phyloP scores from a whole-genome alignment of 2,888 invertebrate genomes.

The Dryobotodes eremita region DNA sequence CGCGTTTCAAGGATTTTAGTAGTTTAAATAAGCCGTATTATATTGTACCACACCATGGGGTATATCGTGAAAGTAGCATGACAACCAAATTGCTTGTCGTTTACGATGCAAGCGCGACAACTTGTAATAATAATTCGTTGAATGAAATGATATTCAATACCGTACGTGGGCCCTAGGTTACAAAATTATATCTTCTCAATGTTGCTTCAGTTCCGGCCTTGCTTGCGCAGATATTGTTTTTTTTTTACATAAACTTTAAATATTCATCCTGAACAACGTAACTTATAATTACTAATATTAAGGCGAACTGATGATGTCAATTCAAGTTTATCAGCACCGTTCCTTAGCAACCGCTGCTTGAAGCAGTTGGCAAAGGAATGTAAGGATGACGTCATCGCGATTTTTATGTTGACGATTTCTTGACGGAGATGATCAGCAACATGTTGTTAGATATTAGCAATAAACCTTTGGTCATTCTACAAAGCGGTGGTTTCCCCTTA shows the following conservation, averaged over 20 bases:
- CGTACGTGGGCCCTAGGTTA: neutral
- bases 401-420: neutral
- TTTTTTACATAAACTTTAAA: too few species aligned
- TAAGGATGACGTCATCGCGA: neutral
- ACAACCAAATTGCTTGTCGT: neutral
- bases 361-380: conserved; percentile 2
- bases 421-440: neutral
- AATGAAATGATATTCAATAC: neutral
- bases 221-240: conserved; percentile 9
- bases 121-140: neutral
- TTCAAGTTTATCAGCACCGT: neutral
- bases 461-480: neutral
- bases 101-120: neutral
- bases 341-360: neutral
- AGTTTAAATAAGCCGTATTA: too few species aligned
- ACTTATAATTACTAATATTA: neutral
- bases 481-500: neutral
- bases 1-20: too few species aligned
- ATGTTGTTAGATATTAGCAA: neutral
- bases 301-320: conserved; percentile 1
- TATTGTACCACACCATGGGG: too few species aligned
- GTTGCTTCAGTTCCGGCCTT: neutral
- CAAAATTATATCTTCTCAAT: conserved; percentile 4
- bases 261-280: conserved; percentile 1
- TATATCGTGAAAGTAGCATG: too few species aligned